Conservation (phyloP, 2,888 invertebrate species). For the Eumerus sabulonum region DNA sequence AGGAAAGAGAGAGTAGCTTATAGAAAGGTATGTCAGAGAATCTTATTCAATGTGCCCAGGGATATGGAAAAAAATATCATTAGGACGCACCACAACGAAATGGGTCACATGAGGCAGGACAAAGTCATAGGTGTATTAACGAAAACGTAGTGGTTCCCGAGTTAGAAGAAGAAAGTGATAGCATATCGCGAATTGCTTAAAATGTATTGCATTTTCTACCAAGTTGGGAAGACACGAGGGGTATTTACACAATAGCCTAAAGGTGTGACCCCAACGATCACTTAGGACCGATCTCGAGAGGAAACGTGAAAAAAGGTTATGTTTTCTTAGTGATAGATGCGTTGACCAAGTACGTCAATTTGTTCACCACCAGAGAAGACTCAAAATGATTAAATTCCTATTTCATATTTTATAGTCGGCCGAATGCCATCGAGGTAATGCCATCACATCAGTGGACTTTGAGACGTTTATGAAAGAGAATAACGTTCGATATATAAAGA, state of each 20-base stretch:
- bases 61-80: no score
- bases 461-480: constrained; percentile 8
- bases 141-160: constrained; percentile 71
- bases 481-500: constrained; percentile 19
- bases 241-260: background rate
- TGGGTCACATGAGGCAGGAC: no score
- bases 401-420: constrained; percentile 16
- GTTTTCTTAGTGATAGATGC: no score
- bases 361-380: constrained; percentile 49
- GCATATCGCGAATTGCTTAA: constrained; percentile 33
- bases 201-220: constrained; percentile 56
- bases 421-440: constrained; percentile 16
- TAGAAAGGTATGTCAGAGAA: no score
- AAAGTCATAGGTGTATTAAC: no score
- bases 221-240: background rate
- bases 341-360: constrained; percentile 68
- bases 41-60: no score
- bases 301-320: no score
- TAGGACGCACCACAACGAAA: no score
- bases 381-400: background rate
- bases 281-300: no score
- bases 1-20: constrained; percentile 11
- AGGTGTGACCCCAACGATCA: no score
- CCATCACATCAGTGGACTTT: constrained; percentile 11
- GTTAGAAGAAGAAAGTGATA: constrained; percentile 9